phyloP scores from a whole-genome alignment of 2,888 invertebrate species.

The Limulus polyphemus region DNA sequence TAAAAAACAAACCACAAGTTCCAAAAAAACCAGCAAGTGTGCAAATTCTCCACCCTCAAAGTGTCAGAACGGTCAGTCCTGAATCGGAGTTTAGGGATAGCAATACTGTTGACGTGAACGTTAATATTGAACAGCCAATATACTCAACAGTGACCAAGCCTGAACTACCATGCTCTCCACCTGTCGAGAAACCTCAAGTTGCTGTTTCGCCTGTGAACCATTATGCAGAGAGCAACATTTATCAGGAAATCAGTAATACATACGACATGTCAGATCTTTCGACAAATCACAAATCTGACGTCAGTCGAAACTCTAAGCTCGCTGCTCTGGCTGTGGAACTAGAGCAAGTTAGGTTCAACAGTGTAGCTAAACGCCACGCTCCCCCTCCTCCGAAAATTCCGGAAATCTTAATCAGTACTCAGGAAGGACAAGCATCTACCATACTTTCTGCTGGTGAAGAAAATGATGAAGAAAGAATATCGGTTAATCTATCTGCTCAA shows the following conservation, averaged over 20 bases:
- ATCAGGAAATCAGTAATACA: not conserved
- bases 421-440: not conserved
- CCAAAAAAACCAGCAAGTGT: too few species aligned
- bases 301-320: conserved; percentile 12
- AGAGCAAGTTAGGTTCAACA: conserved; percentile 11
- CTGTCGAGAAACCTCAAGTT: too few species aligned
- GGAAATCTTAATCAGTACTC: not conserved
- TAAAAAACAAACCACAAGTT: too few species aligned
- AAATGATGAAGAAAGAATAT: not conserved
- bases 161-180: too few species aligned
- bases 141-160: too few species aligned
- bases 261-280: too few species aligned
- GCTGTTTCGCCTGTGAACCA: not conserved
- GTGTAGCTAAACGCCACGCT: not conserved
- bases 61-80: too few species aligned
- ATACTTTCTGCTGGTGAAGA: not conserved
- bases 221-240: conserved; percentile 1
- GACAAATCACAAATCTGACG: not conserved
- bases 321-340: conserved; percentile 18
- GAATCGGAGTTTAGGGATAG: too few species aligned
- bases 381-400: not conserved
- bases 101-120: too few species aligned
- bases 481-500: not conserved
- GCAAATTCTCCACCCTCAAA: too few species aligned
- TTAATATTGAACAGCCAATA: too few species aligned